phyloP scores from a whole-genome alignment of 2,797 vertebrate species.

The Periophthalmus magnuspinnatus region DNA sequence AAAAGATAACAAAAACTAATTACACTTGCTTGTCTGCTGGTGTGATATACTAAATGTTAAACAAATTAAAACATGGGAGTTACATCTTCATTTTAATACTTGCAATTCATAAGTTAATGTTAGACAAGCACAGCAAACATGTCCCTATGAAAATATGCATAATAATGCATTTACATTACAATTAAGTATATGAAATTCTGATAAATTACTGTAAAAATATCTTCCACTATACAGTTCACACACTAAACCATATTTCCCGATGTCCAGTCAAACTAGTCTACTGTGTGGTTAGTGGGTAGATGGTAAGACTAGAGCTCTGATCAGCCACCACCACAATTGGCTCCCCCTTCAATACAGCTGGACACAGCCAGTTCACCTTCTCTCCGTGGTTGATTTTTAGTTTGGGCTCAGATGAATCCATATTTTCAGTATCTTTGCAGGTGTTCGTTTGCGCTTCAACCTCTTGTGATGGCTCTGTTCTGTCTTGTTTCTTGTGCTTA shows the following conservation, averaged over 20 bases:
- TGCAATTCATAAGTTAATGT: not conserved
- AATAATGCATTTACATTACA: no score
- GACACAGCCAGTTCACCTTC: constrained; percentile 94
- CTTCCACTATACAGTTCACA: not conserved
- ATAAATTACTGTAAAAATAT: not conserved
- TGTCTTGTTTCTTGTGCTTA: constrained; percentile 56
- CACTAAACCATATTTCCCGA: not conserved
- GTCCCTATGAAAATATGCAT: not conserved
- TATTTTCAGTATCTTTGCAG: constrained; percentile 17
- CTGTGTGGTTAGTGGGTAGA: constrained; percentile 77
- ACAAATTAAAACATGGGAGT: not conserved
- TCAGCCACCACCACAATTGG: constrained; percentile 87
- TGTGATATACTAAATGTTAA: not conserved
- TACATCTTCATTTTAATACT: not conserved
- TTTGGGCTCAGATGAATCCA: constrained; percentile 70
- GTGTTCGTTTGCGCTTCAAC: constrained; percentile 29
- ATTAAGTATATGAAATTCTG: not conserved
- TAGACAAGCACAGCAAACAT: not conserved
- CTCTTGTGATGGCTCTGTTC: constrained; percentile 14
- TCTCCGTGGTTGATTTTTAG: constrained; percentile 85
- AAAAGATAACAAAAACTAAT: not conserved
- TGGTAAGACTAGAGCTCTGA: constrained; percentile 81
- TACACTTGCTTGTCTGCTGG: not conserved
- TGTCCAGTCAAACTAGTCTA: constrained; percentile 30
- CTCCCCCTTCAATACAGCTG: constrained; percentile 80